Base-by-base conservation (phyloP, 2,113 vertebrate genomes). In the Lepus americanus region DNA sequence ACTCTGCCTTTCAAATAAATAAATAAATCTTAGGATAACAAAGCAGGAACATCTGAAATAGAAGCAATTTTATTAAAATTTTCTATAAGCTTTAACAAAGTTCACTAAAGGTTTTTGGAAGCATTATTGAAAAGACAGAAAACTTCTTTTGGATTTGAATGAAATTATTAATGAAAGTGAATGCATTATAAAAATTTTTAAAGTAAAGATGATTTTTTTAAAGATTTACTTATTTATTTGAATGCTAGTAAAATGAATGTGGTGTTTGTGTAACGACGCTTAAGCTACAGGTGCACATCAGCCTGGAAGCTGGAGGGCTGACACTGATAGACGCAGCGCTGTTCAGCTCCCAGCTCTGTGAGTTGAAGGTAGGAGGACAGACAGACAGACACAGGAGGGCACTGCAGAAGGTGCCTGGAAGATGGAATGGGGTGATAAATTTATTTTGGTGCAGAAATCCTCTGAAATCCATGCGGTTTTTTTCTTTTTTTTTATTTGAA, bases 141-240 rank as follows among this genome's bases (percentile, higher is more conserved):
- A 67, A 61, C 51, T 92, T 93, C 14, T 73, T 92, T 82, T 78
- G 53, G 89, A 87, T 89, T 87, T 92, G 76, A 82, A 33, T 88
- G 51, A 91, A 92, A 80, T 79, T 84, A 39, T 90, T 93, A 9
- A 11, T 51, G 8, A 20, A 49, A 25, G 4, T 22, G 31, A 85
- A 53, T 79, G 19, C 66, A 67, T 76, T 77, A 82, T 90, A 67
- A 89, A 94, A 81, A 33, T 36, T 63, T 81, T 20, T 67, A 90
- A 87, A 86, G 70, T 31, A 84, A 80, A 44, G 44, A 8, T 44
- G 44, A 44, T 44, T 44, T 59, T 59, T 59, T 59, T 59, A 59
- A 59, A 59, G 55, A 59, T 59, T 59, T 59, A 59, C 13, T 59
- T 44, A 44, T 59, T 59, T 59, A 59, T 59, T 59, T 92, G 36